Base-by-base conservation (phyloP, 1,140 invertebrate species). In the Caenorhabditis latens region DNA sequence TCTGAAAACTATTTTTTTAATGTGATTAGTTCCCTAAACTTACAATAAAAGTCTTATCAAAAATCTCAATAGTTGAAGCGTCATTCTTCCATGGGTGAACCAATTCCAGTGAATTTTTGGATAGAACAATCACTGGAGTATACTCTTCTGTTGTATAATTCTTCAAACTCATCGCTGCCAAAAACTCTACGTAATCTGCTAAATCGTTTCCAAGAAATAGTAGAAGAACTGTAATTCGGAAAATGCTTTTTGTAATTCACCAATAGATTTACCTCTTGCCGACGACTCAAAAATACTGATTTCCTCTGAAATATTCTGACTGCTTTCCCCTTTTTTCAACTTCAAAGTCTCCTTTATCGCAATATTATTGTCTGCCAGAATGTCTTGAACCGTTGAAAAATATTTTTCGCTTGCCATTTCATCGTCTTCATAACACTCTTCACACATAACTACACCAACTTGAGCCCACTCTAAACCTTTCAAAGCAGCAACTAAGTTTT, bases 101-200 rank as follows among this genome's bases (percentile, higher is more conserved):
- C 11, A 50, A n/a, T 11, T 50, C 71, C 71, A 79, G 24, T 11
- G 71, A 53, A 24, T 50, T 50, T 53, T 32, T 79, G 2, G 71
- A 79, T 13, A 79, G 21, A 21, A 79, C 46, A 79, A 79, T 79
- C 3, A 79, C 71, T 32, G 71, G 71, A 24, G 71, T 79, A 21
- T 79, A 79, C 21, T 79, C 71, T 50, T 79, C 71, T 24, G 71
- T 50, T 13, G 71, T 79, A 24, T 79, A 79, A 24, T 79, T 79
- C 50, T 79, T 79, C 46, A 79, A 24, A 11, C 46, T 14, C 71
- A 79, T 79, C 14, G 46, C 71, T 3, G 6, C 2, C 71, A 79
- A 8, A 24, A 79, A 79, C 21, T n/a, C 19, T 11, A 40, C 9
- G 24, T 79, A 79, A 9, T 79, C 71, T 19, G 50, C 11, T 8